Conservation (phyloP, 1,140 invertebrate species). For the Drosophila equinoxialis region DNA sequence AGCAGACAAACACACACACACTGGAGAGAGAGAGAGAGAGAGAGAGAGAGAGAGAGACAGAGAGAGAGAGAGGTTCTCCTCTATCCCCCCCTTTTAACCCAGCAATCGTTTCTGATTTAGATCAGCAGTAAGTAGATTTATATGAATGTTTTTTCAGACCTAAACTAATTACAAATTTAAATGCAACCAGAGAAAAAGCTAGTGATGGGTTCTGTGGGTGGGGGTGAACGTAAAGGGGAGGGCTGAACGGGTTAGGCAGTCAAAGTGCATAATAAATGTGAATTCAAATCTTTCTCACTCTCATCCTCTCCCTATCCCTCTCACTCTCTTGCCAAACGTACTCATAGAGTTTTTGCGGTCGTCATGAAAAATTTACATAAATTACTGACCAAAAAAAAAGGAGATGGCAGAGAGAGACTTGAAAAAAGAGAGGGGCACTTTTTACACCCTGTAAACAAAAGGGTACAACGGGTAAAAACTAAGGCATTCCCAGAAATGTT, state of each 20-base stretch:
- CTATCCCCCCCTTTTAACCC: neutral
- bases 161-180: conserved; percentile 56
- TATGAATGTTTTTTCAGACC: conserved; percentile 23
- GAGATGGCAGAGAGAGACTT: conserved; percentile 5
- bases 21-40: no score
- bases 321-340: neutral
- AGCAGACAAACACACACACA: conserved; percentile 19
- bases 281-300: conserved; percentile 29
- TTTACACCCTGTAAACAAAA: neutral
- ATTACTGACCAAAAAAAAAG: conserved; percentile 37
- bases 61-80: neutral
- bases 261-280: conserved; percentile 59
- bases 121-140: conserved; percentile 53
- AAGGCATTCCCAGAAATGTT: neutral
- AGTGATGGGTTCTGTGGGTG: neutral
- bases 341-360: conserved; percentile 13
- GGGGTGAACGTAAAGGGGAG: neutral
- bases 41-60: no score
- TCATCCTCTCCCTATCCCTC: neutral
- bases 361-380: conserved; percentile 55
- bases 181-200: conserved; percentile 35
- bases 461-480: neutral
- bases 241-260: conserved; percentile 20
- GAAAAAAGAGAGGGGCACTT: neutral
- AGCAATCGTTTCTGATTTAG: conserved; percentile 26